These are phyloP conservation scores for Jaculus jaculus DNA, from an alignment of 2,113 vertebrate genomes.

Conservation along the genomic window DNA sequence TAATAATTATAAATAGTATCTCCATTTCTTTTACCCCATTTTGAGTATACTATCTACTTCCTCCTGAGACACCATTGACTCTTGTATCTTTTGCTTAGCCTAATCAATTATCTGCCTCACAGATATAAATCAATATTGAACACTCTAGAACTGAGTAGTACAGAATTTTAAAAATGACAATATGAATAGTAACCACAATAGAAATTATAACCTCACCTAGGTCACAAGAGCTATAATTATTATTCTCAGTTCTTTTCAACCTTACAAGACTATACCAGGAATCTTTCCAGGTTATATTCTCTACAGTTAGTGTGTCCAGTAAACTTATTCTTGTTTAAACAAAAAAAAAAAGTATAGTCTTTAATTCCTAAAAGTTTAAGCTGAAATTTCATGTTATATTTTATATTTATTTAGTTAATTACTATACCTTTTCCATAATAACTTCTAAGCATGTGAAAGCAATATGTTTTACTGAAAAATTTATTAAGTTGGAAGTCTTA, in stretches of 20 bases:
- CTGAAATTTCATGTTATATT: not conserved
- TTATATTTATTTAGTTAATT: not conserved
- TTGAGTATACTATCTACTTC: not conserved
- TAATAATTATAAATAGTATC: not conserved
- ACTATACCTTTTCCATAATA: not conserved
- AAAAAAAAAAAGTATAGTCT: not conserved
- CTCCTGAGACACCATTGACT: not conserved
- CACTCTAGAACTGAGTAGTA: not conserved
- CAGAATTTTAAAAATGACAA: not conserved
- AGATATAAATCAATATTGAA: not conserved
- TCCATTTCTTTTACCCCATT: not conserved
- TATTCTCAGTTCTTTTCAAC: not conserved
- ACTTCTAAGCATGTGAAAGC: not conserved
- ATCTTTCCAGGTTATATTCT: not conserved
- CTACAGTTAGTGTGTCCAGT: not conserved
- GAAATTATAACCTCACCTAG: not conserved
- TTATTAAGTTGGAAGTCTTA: not conserved
- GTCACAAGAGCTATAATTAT: not conserved
- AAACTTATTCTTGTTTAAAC: not conserved
- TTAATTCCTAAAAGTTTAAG: conserved; percentile 24
- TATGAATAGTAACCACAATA: not conserved
- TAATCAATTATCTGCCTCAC: not conserved
- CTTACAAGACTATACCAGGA: not conserved
- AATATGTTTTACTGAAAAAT: not conserved
- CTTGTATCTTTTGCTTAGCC: not conserved